Evolutionary conservation across 2,888 invertebrate genomes (phyloP), one percentile per base, ranked within the genome.

Genomic region (Platycheirus rosarum): DNA sequence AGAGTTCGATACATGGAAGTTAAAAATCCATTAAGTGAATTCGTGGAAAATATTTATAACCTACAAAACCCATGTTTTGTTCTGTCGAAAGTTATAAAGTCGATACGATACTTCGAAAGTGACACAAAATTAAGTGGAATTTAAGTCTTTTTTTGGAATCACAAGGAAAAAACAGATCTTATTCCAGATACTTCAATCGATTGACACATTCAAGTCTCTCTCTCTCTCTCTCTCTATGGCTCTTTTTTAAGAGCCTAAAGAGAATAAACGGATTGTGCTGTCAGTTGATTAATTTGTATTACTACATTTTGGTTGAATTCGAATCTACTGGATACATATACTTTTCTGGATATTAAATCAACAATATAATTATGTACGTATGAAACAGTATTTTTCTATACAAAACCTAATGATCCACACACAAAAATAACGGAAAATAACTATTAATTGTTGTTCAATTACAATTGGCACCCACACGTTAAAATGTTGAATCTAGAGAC

Each of bases 81-180:
- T 51, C n/a, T 6, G 7, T 13, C 7, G 5, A 55, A 55, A 37
- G 9, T 8, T 9, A 20, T 20, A 11, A 11, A n/a, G n/a, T 18
- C 44, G 14, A 20, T 66, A 23, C 29, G n/a, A 23, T 63, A 46
- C 20, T 65, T 74, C 57, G 11, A 16, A 75, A 57, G 75, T 71
- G 79, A 60, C 53, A 65, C 65, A 37, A 1, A 66, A 35, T 32
- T 29, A 42, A 29, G 5, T 32, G 13, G 29, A 46, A 51, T 46
- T 60, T 44, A n/a, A 46, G 13, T 62, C 40, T 55, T 46, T 3
- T 53, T n/a, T n/a, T n/a, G n/a, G n/a, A n/a, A 37, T 49, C 37
- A 60, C 60, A 60, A 63, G 63, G 49, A 71, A 82, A 82, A 76
- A 3, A 37, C 26, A 35, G 37, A 37, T 18, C 18, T 65, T 66